Conservation (phyloP, 2,113 vertebrate species). For the Alectura lathami region DNA sequence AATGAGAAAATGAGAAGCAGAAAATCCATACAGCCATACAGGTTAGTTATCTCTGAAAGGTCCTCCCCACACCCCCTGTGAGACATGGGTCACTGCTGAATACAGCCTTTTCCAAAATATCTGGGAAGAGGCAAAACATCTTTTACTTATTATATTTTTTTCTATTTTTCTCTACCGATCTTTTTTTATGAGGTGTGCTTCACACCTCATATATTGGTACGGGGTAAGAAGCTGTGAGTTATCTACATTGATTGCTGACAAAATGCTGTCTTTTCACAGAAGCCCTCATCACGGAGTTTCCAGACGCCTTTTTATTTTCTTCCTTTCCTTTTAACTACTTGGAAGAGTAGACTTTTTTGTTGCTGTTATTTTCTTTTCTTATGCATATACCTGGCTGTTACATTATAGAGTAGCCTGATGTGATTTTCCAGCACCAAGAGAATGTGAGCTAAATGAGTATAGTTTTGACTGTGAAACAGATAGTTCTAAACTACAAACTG, state of each 20-base stretch:
- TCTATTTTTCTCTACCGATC: not conserved
- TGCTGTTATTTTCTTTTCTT: not conserved
- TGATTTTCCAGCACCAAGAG: not conserved
- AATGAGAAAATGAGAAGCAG: not conserved
- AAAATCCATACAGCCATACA: not conserved
- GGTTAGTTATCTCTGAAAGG: not conserved
- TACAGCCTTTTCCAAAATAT: not conserved
- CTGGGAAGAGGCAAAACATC: not conserved
- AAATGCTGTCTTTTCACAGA: not conserved
- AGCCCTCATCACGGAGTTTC: not conserved
- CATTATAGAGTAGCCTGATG: not conserved
- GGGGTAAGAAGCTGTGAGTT: not conserved
- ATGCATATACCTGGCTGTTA: accelerated
- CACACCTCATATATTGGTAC: not conserved
- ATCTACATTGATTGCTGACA: not conserved
- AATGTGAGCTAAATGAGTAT: not conserved
- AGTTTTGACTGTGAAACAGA: not conserved
- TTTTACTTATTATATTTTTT: not conserved
- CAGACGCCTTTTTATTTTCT: not conserved
- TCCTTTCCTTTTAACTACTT: not conserved
- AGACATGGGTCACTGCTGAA: not conserved
- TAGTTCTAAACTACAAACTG: not conserved
- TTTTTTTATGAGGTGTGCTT: not conserved
- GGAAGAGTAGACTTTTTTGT: not conserved
- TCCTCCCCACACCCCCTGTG: not conserved